These are phyloP conservation scores for Drosophila kepulauana DNA, from an alignment of 1,140 invertebrate species.

Conservation along the genomic window DNA sequence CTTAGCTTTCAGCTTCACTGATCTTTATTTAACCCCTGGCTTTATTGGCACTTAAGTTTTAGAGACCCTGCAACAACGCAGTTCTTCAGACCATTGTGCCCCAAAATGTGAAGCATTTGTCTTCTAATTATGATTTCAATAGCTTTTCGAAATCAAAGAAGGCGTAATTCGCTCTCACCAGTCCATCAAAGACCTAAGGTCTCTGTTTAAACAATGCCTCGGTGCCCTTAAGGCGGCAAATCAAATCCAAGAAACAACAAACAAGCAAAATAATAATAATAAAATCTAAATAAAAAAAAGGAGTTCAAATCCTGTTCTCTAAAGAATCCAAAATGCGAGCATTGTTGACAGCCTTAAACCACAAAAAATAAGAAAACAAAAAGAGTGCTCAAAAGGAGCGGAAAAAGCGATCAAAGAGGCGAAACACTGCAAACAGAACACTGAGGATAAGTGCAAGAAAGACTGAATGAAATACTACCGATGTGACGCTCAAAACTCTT, in stretches of 20 bases:
- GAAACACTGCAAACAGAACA: conserved; percentile 28
- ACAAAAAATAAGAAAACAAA: conserved; percentile 74
- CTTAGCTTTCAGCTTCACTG: conserved; percentile 11
- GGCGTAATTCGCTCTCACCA: conserved; percentile 82
- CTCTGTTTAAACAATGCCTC: conserved; percentile 39
- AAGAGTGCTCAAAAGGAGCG: conserved; percentile 72
- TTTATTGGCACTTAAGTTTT: conserved; percentile 66
- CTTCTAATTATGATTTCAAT: conserved; percentile 79
- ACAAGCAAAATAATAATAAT: conserved; percentile 68
- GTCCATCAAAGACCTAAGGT: conserved; percentile 30
- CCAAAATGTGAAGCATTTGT: conserved; percentile 58
- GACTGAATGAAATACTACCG: conserved; percentile 11
- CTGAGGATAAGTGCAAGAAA: conserved; percentile 26
- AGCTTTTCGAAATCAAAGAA: conserved; percentile 73
- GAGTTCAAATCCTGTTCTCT: conserved; percentile 23
- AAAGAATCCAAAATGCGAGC: conserved; percentile 39
- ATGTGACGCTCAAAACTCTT: background rate
- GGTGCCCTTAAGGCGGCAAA: conserved; percentile 72
- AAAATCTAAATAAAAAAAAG: conserved; percentile 40
- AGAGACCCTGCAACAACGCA: conserved; percentile 45
- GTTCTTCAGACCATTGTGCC: conserved; percentile 58
- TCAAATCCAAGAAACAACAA: conserved; percentile 80
- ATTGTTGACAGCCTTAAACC: conserved; percentile 57
- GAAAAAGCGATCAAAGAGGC: conserved; percentile 81
- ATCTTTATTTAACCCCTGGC: conserved; percentile 1